A percentile compares a stretch with the other conserved stretches of the same genome.
Evolutionary conservation across 1,140 invertebrate genomes (phyloP).

Genomic region (Rhopalosiphum padi): DNA sequence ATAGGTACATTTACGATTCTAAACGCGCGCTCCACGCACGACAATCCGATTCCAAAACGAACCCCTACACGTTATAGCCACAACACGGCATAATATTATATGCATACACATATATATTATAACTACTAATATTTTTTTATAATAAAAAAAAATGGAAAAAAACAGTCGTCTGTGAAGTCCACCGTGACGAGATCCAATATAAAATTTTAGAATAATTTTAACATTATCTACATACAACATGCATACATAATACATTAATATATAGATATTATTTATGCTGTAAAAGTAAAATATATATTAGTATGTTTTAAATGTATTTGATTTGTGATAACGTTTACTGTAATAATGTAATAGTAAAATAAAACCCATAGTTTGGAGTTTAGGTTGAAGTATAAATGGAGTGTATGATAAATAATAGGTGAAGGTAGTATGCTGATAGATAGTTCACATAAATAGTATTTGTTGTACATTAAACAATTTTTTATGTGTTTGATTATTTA

Average conservation of each 20-base stretch:
- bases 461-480: neutral
- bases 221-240: no score
- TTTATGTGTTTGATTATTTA: neutral
- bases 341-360: neutral
- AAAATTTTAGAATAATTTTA: no score
- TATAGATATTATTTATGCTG: no score
- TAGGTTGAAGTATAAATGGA: neutral
- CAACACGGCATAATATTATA: neutral
- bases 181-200: no score
- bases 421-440: neutral
- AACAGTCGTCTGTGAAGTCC: no score
- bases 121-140: neutral
- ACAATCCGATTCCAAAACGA: neutral
- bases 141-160: neutral
- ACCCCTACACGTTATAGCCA: neutral
- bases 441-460: neutral
- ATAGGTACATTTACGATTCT: neutral
- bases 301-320: no score
- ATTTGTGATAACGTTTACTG: no score
- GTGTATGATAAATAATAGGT: neutral
- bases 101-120: neutral
- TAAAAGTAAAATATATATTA: no score
- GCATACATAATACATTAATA: no score
- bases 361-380: no score
- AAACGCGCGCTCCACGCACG: neutral